Conservation (phyloP, 1,140 invertebrate genomes). For the Macrobrachium rosenbergii region DNA sequence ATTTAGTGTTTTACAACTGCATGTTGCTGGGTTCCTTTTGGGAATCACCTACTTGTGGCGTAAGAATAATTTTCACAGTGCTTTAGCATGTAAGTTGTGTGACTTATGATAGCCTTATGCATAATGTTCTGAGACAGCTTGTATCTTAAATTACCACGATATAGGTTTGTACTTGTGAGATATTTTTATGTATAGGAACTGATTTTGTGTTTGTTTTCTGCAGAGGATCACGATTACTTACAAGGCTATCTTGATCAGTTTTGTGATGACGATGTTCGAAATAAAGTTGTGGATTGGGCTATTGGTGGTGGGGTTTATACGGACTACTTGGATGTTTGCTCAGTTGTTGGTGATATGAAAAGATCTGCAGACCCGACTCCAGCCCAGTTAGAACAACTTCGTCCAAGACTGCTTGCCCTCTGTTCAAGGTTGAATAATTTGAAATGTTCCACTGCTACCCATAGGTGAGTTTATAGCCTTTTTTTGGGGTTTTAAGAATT, state of each 20-base stretch:
- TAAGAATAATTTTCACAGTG: no score
- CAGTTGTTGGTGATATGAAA: conserved; percentile 73
- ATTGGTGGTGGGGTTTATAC: conserved; percentile 71
- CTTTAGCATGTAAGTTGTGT: no score
- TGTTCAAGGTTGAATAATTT: conserved; percentile 77
- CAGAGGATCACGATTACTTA: conserved; percentile 79
- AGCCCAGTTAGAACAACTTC: conserved; percentile 76
- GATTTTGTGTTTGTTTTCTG: no score
- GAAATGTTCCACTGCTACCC: conserved; percentile 76
- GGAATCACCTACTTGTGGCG: no score
- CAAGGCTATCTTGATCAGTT: conserved; percentile 49
- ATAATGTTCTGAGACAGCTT: no score
- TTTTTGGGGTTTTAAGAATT: conserved; percentile 36
- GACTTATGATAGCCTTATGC: no score
- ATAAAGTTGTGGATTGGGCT: conserved; percentile 70
- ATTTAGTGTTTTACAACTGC: no score
- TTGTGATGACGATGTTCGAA: conserved; percentile 17
- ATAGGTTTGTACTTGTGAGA: no score
- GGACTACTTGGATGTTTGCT: conserved; percentile 71
- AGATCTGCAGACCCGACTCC: conserved; percentile 71
- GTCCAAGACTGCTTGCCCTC: conserved; percentile 76
- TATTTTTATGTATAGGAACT: no score
- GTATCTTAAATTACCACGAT: no score
- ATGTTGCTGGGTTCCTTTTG: no score
- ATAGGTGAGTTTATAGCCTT: conserved; percentile 71